A percentile compares a stretch with the other conserved stretches of the same genome.
Conservation (phyloP, 2,113 vertebrate species). For the Cyanoderma ruficeps region DNA sequence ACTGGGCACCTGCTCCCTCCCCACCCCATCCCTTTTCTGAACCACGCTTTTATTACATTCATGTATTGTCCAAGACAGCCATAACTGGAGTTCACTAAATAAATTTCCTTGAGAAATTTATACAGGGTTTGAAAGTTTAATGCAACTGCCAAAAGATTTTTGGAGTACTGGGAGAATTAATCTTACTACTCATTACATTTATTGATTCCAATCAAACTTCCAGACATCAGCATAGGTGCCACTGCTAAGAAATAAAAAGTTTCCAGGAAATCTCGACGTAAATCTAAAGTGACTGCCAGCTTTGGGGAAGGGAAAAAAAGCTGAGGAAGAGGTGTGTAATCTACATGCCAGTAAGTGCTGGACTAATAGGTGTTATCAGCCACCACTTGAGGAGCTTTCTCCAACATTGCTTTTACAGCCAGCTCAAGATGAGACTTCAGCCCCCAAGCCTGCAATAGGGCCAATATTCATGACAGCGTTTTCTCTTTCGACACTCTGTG, state of each 20-base stretch:
- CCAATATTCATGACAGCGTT: background rate
- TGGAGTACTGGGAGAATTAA: background rate
- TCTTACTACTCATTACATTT: constrained; percentile 17
- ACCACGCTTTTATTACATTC: background rate
- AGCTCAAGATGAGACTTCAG: background rate
- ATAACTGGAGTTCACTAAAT: background rate
- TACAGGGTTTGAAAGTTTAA: constrained; percentile 11
- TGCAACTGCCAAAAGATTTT: constrained; percentile 33
- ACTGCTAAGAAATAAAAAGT: constrained; percentile 34
- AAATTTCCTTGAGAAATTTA: background rate
- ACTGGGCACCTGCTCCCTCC: background rate
- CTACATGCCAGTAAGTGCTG: background rate
- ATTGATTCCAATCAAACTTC: constrained; percentile 43
- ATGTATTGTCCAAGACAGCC: background rate
- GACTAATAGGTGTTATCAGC: background rate
- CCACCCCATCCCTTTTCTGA: background rate
- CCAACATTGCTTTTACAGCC: background rate
- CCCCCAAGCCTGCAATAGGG: background rate
- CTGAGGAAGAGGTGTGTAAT: background rate
- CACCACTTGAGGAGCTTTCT: background rate
- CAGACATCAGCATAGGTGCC: background rate
- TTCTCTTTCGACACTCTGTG: background rate
- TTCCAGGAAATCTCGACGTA: constrained; percentile 2
- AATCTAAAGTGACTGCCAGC: background rate
- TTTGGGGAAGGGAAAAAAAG: too few relatives aligned